Percentiles rank a stretch among this genome's conserved stretches.
phyloP scores from a whole-genome alignment of 2,888 invertebrate species.

The Nemoura dubitans region DNA sequence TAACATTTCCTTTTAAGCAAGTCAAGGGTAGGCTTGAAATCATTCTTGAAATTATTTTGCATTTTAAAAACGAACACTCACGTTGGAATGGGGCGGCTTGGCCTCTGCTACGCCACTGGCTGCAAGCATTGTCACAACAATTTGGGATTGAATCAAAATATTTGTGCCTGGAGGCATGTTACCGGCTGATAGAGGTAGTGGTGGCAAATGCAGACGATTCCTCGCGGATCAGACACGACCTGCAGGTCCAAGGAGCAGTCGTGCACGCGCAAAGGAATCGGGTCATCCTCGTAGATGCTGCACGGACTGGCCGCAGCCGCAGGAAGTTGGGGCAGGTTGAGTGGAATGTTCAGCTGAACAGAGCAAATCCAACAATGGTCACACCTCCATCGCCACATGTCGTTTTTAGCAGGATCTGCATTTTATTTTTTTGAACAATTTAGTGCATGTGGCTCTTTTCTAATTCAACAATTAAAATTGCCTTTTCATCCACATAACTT shows the following conservation, averaged over 20 bases:
- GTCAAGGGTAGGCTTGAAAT: too few relatives aligned
- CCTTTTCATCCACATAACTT: too few relatives aligned
- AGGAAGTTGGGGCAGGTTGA: slow-evolving; percentile 79
- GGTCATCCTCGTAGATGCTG: slow-evolving; percentile 82
- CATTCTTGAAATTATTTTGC: too few relatives aligned
- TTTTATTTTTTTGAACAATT: neutral
- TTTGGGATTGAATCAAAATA: too few relatives aligned
- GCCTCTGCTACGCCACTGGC: too few relatives aligned
- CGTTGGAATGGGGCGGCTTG: too few relatives aligned
- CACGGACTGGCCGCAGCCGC: slow-evolving; percentile 65
- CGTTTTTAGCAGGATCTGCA: neutral
- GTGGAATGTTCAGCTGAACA: slow-evolving; percentile 82
- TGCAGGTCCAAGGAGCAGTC: slow-evolving; percentile 83
- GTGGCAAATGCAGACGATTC: slow-evolving; percentile 81
- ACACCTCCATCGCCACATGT: neutral
- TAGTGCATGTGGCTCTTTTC: too few relatives aligned
- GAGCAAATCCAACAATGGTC: slow-evolving; percentile 51
- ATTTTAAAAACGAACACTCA: too few relatives aligned
- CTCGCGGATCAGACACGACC: slow-evolving; percentile 77
- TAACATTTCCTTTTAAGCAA: too few relatives aligned
- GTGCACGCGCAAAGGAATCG: slow-evolving; percentile 80
- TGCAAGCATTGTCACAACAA: too few relatives aligned
- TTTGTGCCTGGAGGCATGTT: too few relatives aligned
- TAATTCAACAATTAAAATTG: too few relatives aligned
- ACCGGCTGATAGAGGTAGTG: slow-evolving; percentile 78